A percentile compares a stretch with the other conserved stretches of the same genome.
phyloP scores from a whole-genome alignment of 2,888 invertebrate genomes.

The Caenorhabditis auriculariae region DNA sequence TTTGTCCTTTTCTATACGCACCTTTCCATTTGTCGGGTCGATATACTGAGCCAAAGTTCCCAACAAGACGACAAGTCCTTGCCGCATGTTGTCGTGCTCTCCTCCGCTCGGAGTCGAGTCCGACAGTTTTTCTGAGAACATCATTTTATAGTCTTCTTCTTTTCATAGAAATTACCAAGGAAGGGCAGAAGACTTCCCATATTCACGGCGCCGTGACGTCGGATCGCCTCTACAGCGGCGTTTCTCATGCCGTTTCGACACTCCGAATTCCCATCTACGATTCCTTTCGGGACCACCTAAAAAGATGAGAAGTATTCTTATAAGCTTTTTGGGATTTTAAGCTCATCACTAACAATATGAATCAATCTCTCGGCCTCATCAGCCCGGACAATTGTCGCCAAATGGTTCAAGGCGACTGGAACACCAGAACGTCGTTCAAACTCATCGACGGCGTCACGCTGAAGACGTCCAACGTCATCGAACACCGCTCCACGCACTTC shows the following conservation, averaged over 20 bases:
- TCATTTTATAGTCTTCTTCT: not conserved
- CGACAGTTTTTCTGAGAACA: constrained; percentile 25
- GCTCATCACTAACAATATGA: constrained; percentile 9
- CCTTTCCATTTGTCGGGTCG: constrained; percentile 70
- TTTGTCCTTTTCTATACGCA: too few species aligned
- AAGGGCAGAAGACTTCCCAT: constrained; percentile 64
- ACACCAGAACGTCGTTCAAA: constrained; percentile 88
- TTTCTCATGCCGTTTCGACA: constrained; percentile 83
- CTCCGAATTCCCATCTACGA: constrained; percentile 80
- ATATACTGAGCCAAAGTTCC: constrained; percentile 83
- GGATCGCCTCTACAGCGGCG: constrained; percentile 87
- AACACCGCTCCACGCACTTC: constrained; percentile 67
- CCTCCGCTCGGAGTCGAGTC: constrained; percentile 51
- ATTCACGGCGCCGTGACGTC: constrained; percentile 82
- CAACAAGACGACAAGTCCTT: constrained; percentile 91
- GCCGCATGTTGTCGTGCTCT: constrained; percentile 84
- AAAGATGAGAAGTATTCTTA: not conserved
- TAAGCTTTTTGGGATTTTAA: not conserved
- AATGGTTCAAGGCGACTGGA: constrained; percentile 64
- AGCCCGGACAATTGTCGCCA: constrained; percentile 13
- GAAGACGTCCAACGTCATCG: constrained; percentile 87
- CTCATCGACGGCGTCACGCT: constrained; percentile 79
- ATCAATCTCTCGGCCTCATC: constrained; percentile 32
- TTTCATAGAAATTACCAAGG: constrained; percentile 44
- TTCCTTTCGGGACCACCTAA: constrained; percentile 75